phyloP scores from a whole-genome alignment of 2,888 invertebrate genomes.

The Osmoderma eremita region DNA sequence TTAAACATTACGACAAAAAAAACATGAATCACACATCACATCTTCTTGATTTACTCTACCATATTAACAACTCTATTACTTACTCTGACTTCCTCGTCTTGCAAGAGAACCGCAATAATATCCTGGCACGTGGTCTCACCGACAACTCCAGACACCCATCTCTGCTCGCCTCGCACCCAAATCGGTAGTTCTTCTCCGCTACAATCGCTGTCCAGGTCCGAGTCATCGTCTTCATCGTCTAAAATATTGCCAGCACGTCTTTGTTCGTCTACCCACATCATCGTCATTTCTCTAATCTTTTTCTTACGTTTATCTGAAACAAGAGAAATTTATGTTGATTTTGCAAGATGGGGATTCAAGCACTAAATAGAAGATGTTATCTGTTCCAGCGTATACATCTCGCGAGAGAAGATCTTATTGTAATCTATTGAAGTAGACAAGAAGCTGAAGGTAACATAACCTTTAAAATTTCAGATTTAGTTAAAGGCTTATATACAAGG shows the following conservation, averaged over 20 bases:
- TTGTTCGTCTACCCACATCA: slow-evolving; percentile 59
- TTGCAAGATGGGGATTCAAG: no score
- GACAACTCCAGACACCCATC: slow-evolving; percentile 83
- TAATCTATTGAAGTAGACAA: no score
- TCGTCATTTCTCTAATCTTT: slow-evolving; percentile 38
- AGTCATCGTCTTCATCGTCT: slow-evolving; percentile 48
- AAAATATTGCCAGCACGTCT: slow-evolving; percentile 46
- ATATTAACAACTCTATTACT: slow-evolving; percentile 42
- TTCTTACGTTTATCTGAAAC: slow-evolving; percentile 34
- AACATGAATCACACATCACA: no score
- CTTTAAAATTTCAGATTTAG: no score
- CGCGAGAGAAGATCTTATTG: no score
- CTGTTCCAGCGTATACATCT: no score
- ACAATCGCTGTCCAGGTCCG: slow-evolving; percentile 64
- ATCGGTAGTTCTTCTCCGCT: slow-evolving; percentile 78
- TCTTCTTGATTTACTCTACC: no score
- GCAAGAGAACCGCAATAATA: slow-evolving; percentile 77
- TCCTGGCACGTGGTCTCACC: slow-evolving; percentile 82
- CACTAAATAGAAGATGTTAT: no score
- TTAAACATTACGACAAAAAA: no score
- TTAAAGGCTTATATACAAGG: no score
- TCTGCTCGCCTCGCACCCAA: slow-evolving; percentile 78
- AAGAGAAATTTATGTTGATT: background rate
- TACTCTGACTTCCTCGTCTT: slow-evolving; percentile 64
- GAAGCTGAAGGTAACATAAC: no score